Conservation (phyloP, 2,797 vertebrate species). For the Benthosema pterotum region DNA sequence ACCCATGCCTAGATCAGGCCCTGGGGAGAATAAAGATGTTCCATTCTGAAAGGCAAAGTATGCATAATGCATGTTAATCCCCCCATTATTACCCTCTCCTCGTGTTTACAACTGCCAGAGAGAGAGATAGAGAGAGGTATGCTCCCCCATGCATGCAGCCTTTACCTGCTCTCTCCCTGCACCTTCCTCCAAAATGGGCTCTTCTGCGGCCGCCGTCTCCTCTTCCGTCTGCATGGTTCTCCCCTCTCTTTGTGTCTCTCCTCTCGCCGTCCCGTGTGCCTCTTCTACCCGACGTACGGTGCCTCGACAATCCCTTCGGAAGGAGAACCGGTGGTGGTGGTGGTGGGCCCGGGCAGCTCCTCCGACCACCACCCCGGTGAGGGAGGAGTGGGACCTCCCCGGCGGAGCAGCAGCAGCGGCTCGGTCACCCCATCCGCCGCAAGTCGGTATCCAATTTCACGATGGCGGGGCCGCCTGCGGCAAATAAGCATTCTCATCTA, state of each 20-base stretch:
- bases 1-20: too few species aligned
- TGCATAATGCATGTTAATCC: too few species aligned
- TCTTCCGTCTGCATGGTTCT: slow-evolving; percentile 84
- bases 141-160: not conserved
- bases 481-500: slow-evolving; percentile 70
- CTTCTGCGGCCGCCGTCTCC: slow-evolving; percentile 80
- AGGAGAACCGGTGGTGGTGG: slow-evolving; percentile 68
- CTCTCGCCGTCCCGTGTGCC: slow-evolving; percentile 41
- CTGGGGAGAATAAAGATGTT: too few species aligned
- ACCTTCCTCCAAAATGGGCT: slow-evolving; percentile 81
- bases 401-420: slow-evolving; percentile 63
- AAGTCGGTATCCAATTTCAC: slow-evolving; percentile 73
- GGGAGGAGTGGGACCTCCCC: slow-evolving; percentile 77
- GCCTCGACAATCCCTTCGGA: slow-evolving; percentile 17
- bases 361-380: slow-evolving; percentile 53
- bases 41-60: too few species aligned
- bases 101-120: not conserved
- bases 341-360: slow-evolving; percentile 69
- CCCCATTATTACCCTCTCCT: too few species aligned
- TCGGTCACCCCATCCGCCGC: slow-evolving; percentile 84
- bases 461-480: slow-evolving; percentile 75
- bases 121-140: not conserved
- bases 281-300: too few species aligned
- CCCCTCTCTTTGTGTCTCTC: slow-evolving; percentile 50
- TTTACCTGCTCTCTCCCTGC: slow-evolving; percentile 82